phyloP scores from a whole-genome alignment of 2,113 vertebrate species.

The Hyla sarda region DNA sequence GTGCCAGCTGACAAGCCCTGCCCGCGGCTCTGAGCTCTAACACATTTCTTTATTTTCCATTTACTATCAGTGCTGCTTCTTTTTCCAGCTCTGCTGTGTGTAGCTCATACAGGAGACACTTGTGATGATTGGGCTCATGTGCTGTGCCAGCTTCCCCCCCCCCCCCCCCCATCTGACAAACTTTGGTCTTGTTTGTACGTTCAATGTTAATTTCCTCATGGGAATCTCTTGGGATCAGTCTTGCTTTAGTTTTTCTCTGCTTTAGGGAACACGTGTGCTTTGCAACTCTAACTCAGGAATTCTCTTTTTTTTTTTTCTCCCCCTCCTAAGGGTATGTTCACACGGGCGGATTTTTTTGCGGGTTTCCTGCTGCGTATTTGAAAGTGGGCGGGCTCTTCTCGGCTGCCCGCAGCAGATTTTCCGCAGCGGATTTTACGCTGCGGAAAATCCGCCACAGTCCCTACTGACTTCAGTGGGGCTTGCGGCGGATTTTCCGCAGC shows the following conservation, averaged over 20 bases:
- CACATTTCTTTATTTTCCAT: neutral
- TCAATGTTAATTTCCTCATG: neutral
- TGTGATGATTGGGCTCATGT: slow-evolving; percentile 13
- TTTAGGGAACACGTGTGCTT: neutral
- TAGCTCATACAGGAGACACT: neutral
- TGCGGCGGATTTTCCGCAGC: too few relatives aligned
- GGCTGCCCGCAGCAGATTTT: too few relatives aligned
- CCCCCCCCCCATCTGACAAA: neutral
- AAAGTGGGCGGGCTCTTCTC: too few relatives aligned
- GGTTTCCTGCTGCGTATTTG: too few relatives aligned
- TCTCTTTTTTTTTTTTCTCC: neutral
- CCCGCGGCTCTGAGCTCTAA: neutral
- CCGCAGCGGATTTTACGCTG: too few relatives aligned
- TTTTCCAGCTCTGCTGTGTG: neutral
- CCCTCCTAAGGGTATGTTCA: neutral
- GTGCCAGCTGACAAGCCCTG: slow-evolving; percentile 42
- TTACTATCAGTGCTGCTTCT: neutral
- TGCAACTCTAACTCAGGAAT: neutral
- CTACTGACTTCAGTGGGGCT: too few relatives aligned
- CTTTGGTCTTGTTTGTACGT: too few relatives aligned
- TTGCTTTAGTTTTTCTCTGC: neutral
- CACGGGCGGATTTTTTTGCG: too few relatives aligned
- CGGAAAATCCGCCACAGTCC: too few relatives aligned
- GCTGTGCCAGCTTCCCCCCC: neutral
- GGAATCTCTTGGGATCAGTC: neutral